Evolutionary conservation across 2,888 invertebrate genomes (phyloP), one percentile per base, ranked within the genome.

Genomic region (Torymus aiolomorphi): DNA sequence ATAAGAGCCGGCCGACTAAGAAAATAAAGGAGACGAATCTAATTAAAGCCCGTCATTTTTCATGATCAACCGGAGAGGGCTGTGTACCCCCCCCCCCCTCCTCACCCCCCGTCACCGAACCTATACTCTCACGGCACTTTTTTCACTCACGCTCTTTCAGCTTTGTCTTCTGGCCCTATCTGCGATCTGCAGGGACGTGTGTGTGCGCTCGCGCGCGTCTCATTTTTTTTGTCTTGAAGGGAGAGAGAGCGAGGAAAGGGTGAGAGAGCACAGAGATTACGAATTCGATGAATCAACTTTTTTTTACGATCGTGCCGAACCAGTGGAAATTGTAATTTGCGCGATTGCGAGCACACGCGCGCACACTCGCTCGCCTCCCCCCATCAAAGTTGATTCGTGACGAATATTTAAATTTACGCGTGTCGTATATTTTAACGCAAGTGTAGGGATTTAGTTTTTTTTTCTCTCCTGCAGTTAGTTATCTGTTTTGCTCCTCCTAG

Each of bases 1-100:
- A 70, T 57, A 71, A 59, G 69, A 57, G 31, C 24, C 66, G 56
- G 63, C 14, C n/a, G 61, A 61, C 66, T 59, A 51, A 75, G 71
- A 78, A 81, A 78, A 78, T 76, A 76, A 61, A 76, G 76, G 59
- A 78, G 61, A 79, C 72, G 77, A 80, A 80, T 80, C 72, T 82
- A 82, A 82, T 82, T 80, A 82, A 82, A 78, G 80, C 42, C 77
- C 77, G 80, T 82, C 80, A 80, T 82, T 82, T 82, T 82, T 82
- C 82, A 82, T 67, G 82, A 82, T 82, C 82, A 82, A 67, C 78
- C 77, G 63, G 74, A 74, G 57, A 24, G 63, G 16, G 74, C 13
- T 11, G 11, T 13, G 59, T 65, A 5, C 13, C 8, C n/a, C 13
- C 11, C 42, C 42, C 42, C 56, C 65, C 65, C 42, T n/a, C 18